Conservation (phyloP, 2,888 invertebrate genomes). For the Morpho achilles region DNA sequence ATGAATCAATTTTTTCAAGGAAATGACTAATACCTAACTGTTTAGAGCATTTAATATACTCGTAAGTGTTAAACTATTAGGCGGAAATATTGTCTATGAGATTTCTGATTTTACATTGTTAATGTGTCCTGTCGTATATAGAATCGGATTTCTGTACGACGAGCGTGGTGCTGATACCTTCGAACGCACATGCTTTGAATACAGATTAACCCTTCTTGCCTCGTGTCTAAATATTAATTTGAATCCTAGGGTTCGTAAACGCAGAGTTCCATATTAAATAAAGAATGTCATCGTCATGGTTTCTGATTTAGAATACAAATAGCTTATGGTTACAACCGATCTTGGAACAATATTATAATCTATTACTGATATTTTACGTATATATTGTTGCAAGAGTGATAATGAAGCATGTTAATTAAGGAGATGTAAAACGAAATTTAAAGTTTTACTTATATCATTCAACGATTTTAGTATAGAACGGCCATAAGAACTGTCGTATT, state of each 20-base stretch:
- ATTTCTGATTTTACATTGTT: slow-evolving; percentile 4
- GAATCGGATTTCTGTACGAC: slow-evolving; percentile 32
- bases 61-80: background rate
- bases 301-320: slow-evolving; percentile 32
- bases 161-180: slow-evolving; percentile 37
- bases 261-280: slow-evolving; percentile 24
- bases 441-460: too few relatives aligned
- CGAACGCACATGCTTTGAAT: slow-evolving; percentile 40
- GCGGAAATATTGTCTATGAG: slow-evolving; percentile 4
- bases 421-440: too few relatives aligned
- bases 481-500: too few relatives aligned
- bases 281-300: slow-evolving; percentile 21
- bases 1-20: background rate
- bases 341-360: slow-evolving; percentile 14
- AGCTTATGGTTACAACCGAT: slow-evolving; percentile 25
- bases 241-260: slow-evolving; percentile 30
- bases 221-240: slow-evolving; percentile 32
- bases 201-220: slow-evolving; percentile 36
- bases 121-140: slow-evolving; percentile 14
- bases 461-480: too few relatives aligned
- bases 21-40: background rate
- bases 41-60: background rate
- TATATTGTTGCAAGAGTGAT: too few relatives aligned
- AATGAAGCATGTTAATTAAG: too few relatives aligned
- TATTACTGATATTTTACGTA: too few relatives aligned